A percentile compares a stretch with the other conserved stretches of the same genome.
Evolutionary conservation across 2,888 invertebrate species (phyloP).

Genomic region (Leucophora obtusa): DNA sequence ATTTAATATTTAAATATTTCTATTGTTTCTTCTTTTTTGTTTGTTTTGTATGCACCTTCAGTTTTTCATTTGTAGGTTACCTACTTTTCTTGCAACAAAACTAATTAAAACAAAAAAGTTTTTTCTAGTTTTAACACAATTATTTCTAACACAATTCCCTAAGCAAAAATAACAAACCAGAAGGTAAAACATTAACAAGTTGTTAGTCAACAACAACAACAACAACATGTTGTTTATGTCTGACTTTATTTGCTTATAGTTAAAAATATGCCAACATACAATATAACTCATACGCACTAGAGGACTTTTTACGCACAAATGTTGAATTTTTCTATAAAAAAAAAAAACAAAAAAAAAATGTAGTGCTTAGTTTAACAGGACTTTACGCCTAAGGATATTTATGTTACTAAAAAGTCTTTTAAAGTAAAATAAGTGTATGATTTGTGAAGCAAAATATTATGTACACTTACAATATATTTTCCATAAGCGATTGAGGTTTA

Average conservation of each 20-base stretch:
- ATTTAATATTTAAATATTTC: neutral
- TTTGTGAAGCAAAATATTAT: no score
- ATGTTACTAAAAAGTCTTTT: neutral
- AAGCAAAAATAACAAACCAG: neutral
- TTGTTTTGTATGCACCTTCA: neutral
- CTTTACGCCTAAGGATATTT: constrained; percentile 31
- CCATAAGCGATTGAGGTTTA: no score
- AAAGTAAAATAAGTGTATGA: neutral
- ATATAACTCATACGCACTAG: constrained; percentile 22
- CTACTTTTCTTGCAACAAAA: neutral
- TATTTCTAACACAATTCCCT: constrained; percentile 45
- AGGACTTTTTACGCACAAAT: constrained; percentile 43
- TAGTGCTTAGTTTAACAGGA: constrained; percentile 7
- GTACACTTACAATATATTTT: no score
- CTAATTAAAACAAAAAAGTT: constrained; percentile 8
- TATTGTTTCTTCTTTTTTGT: neutral
- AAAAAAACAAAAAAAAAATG: neutral
- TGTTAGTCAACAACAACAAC: constrained; percentile 16
- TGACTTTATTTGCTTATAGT: constrained; percentile 22
- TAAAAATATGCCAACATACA: neutral
- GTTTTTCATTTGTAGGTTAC: neutral
- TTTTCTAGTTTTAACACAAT: constrained; percentile 43
- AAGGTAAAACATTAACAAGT: constrained; percentile 34
- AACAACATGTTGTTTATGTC: constrained; percentile 32
- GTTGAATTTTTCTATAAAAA: no score